phyloP scores from a whole-genome alignment of 2,888 invertebrate species.

The Drosophila pseudotakahashii region DNA sequence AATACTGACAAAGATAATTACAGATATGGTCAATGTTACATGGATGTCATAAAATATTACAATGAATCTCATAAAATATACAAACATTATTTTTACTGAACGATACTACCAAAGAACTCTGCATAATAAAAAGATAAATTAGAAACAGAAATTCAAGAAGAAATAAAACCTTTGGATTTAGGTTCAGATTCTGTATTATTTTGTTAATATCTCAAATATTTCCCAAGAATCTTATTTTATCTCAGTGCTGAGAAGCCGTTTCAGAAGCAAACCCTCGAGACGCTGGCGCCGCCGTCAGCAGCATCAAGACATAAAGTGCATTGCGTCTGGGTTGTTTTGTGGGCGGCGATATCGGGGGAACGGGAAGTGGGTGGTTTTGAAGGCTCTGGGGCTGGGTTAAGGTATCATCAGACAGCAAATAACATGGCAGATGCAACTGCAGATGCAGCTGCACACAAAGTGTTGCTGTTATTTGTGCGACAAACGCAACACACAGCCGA shows the following conservation, averaged over 20 bases:
- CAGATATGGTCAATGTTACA: too few species aligned
- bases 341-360: conserved; percentile 44
- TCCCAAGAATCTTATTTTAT: neutral
- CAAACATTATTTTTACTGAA: too few species aligned
- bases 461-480: conserved; percentile 64
- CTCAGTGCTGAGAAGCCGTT: conserved; percentile 8
- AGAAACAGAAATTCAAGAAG: too few species aligned
- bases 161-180: too few species aligned
- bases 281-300: conserved; percentile 57
- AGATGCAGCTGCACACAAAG: conserved; percentile 41
- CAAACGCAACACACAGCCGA: conserved; percentile 52
- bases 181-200: too few species aligned
- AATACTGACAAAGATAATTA: too few species aligned
- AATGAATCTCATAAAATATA: too few species aligned
- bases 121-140: too few species aligned
- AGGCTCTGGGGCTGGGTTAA: conserved; percentile 16
- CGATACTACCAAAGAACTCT: too few species aligned
- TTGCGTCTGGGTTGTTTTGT: conserved; percentile 64
- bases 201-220: too few species aligned
- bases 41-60: too few species aligned
- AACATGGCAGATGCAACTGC: conserved; percentile 47
- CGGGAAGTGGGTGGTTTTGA: neutral
- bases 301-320: conserved; percentile 71
- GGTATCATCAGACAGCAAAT: conserved; percentile 54
- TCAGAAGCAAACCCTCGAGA: conserved; percentile 47